Evolutionary conservation across 2,888 invertebrate species (phyloP).

Genomic region (Plemyria rubiginata): DNA sequence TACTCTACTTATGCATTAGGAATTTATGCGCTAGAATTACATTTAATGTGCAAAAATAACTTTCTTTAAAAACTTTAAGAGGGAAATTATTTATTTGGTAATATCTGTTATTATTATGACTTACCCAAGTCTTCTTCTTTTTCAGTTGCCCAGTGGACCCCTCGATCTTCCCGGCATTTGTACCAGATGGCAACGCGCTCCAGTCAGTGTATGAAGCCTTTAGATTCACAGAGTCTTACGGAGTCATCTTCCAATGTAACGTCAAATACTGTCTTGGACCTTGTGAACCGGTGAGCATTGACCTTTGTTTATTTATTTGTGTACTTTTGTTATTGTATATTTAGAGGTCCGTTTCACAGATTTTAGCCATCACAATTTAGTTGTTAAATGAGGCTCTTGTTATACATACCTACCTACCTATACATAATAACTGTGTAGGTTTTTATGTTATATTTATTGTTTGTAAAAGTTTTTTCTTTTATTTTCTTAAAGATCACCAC

Average conservation of each 20-base stretch:
- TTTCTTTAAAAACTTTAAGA: too few relatives aligned
- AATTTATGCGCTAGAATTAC: too few relatives aligned
- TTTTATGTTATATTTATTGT: too few relatives aligned
- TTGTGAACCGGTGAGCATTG: constrained; percentile 92
- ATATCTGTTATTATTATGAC: not conserved
- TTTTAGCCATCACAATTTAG: too few relatives aligned
- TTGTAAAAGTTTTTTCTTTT: too few relatives aligned
- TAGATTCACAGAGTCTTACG: constrained; percentile 97
- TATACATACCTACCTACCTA: too few relatives aligned
- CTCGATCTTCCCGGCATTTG: constrained; percentile 96
- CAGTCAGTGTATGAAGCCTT: constrained; percentile 97
- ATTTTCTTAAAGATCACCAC: too few relatives aligned
- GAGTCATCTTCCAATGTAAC: constrained; percentile 98
- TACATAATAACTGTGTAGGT: too few relatives aligned
- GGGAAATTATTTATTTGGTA: not conserved
- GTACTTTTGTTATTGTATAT: not conserved
- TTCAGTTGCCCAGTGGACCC: constrained; percentile 95
- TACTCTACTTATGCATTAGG: too few relatives aligned
- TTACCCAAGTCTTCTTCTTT: constrained; percentile 2
- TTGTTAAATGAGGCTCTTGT: too few relatives aligned
- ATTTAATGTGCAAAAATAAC: too few relatives aligned
- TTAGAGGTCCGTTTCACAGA: too few relatives aligned
- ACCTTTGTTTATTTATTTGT: not conserved
- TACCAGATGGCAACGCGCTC: constrained; percentile 94
- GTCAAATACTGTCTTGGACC: constrained; percentile 98